A percentile compares a stretch with the other conserved stretches of the same genome.
Evolutionary conservation across 1,140 invertebrate genomes (phyloP).

Genomic region (Bradysia coprophila): DNA sequence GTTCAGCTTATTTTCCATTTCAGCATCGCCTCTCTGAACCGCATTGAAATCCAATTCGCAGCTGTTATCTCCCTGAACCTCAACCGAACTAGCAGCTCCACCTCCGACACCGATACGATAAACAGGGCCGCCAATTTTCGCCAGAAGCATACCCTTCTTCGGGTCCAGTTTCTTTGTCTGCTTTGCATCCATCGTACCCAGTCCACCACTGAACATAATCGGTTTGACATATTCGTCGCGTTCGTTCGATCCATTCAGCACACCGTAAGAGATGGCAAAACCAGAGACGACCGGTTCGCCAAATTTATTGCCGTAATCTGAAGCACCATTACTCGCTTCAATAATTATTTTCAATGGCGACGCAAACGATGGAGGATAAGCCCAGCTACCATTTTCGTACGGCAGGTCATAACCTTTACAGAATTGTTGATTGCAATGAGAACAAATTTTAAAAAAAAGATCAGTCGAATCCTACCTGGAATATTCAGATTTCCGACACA

Average conservation of each 20-base stretch:
- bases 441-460: conserved; percentile 3
- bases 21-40: conserved; percentile 92
- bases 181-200: conserved; percentile 53
- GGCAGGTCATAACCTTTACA: conserved; percentile 66
- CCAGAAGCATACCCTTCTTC: conserved; percentile 53
- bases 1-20: conserved; percentile 98
- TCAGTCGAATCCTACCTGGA: conserved; percentile 38
- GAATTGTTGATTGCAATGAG: conserved; percentile 18
- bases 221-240: conserved; percentile 92
- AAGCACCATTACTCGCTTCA: conserved; percentile 94
- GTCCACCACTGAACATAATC: conserved; percentile 95
- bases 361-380: conserved; percentile 83
- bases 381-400: conserved; percentile 63
- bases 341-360: conserved; percentile 58
- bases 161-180: conserved; percentile 14
- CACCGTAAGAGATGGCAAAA: conserved; percentile 81
- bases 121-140: conserved; percentile 91
- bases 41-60: conserved; percentile 84
- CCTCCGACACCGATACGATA: conserved; percentile 95
- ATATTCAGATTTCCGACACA: conserved; percentile 84
- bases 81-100: conserved; percentile 89
- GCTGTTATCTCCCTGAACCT: conserved; percentile 73
- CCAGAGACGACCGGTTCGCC: conserved; percentile 87
- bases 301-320: conserved; percentile 98
- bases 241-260: conserved; percentile 38